These are phyloP conservation scores for Sebastes itinus DNA, from an alignment of 2,797 vertebrate genomes.

Conservation along the genomic window DNA sequence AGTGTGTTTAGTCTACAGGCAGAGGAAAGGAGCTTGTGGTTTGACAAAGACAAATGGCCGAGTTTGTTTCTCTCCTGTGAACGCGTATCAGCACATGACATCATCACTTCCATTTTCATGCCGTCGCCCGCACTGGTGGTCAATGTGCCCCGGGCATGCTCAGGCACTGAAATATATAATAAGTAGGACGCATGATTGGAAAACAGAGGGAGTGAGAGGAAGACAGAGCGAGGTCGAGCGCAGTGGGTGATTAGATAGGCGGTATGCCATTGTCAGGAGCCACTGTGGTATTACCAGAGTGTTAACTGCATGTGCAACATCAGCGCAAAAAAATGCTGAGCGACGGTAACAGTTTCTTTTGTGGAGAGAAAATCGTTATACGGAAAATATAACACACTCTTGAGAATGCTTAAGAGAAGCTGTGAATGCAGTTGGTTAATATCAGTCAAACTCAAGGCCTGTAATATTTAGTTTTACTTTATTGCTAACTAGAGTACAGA, in stretches of 20 bases:
- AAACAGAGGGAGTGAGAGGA: conserved; percentile 19
- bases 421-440: not conserved
- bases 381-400: conserved; percentile 33
- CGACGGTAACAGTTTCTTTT: conserved; percentile 30
- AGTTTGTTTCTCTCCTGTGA: conserved; percentile 59
- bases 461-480: not conserved
- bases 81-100: conserved; percentile 58
- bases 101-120: conserved; percentile 62
- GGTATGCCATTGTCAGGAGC: conserved; percentile 59
- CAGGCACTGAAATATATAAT: conserved; percentile 23
- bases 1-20: conserved; percentile 74
- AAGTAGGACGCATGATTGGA: conserved; percentile 12
- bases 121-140: conserved; percentile 16
- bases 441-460: not conserved
- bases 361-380: conserved; percentile 33
- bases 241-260: conserved; percentile 60
- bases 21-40: conserved; percentile 63
- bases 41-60: conserved; percentile 63
- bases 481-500: not conserved
- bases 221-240: conserved; percentile 11
- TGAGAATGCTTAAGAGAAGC: conserved; percentile 17
- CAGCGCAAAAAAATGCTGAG: conserved; percentile 69
- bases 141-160: conserved; percentile 9
- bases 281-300: conserved; percentile 53
- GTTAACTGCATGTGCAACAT: conserved; percentile 59